A percentile compares a stretch with the other conserved stretches of the same genome.
Evolutionary conservation across 2,797 vertebrate genomes (phyloP).

Genomic region (Periophthalmus magnuspinnatus): DNA sequence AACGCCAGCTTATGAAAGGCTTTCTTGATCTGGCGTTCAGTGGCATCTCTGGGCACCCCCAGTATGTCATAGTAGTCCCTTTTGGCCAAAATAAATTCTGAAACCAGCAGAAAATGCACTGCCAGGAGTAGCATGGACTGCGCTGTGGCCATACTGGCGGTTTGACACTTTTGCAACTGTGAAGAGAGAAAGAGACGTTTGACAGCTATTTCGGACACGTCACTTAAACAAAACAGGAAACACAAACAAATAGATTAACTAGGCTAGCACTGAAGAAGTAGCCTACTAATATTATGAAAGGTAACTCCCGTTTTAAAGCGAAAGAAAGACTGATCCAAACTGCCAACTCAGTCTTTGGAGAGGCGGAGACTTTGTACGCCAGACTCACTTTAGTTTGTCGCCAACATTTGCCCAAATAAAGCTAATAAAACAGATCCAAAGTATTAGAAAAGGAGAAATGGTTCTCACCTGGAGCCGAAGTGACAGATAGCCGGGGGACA

Average conservation of each 20-base stretch:
- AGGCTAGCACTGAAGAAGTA: not conserved
- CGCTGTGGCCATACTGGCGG: conserved; percentile 82
- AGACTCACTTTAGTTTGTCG: not conserved
- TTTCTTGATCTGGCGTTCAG: conserved; percentile 95
- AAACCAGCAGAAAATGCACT: conserved; percentile 91
- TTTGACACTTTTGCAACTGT: conserved; percentile 41
- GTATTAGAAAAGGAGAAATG: not conserved
- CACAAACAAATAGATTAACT: not conserved
- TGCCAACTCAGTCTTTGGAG: not conserved
- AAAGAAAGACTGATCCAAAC: not conserved
- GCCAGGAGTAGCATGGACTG: conserved; percentile 86
- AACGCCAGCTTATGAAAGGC: conserved; percentile 95
- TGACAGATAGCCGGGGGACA: conserved; percentile 10
- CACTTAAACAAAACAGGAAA: not conserved
- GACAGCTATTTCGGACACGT: conserved; percentile 19
- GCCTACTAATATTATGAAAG: not conserved
- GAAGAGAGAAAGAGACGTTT: conserved; percentile 59
- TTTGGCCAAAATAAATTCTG: conserved; percentile 91
- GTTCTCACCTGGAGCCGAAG: conserved; percentile 49
- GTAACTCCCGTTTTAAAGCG: not conserved
- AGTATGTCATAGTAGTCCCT: conserved; percentile 93
- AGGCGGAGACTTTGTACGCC: not conserved
- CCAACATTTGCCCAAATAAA: too few relatives aligned
- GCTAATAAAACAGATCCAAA: not conserved
- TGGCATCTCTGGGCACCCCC: conserved; percentile 89